phyloP scores from a whole-genome alignment of 2,888 invertebrate genomes.

The Tinea pellionella region DNA sequence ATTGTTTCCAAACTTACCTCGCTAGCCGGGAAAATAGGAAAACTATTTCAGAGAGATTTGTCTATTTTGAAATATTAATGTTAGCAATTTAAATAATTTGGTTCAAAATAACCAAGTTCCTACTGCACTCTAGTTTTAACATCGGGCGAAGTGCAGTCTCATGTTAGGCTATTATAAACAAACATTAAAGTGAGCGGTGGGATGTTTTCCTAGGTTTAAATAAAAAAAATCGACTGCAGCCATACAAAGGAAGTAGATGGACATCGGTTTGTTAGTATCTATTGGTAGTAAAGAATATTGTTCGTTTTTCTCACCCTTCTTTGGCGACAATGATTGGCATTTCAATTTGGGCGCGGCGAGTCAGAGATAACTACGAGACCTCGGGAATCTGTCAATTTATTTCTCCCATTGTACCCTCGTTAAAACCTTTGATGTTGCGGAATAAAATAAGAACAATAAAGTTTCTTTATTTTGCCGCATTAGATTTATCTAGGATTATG shows the following conservation, averaged over 20 bases:
- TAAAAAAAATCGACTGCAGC: no score
- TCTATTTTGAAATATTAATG: background rate
- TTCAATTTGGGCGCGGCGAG: constrained; percentile 40
- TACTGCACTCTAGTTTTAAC: no score
- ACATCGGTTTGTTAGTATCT: background rate
- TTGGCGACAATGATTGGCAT: constrained; percentile 40
- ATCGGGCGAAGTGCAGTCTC: no score
- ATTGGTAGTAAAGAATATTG: background rate
- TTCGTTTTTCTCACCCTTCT: background rate
- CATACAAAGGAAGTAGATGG: no score
- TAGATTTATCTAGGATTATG: background rate
- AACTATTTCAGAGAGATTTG: background rate
- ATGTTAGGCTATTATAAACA: no score
- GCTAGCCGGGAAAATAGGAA: background rate
- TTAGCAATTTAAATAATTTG: no score
- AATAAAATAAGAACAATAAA: constrained; percentile 14
- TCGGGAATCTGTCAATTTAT: constrained; percentile 35
- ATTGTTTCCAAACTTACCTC: background rate
- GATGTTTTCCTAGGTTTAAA: no score
- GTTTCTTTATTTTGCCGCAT: background rate
- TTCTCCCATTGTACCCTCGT: constrained; percentile 10
- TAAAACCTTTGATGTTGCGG: constrained; percentile 14
- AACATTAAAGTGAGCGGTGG: no score
- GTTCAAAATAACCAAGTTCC: no score
- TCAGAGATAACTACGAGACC: constrained; percentile 19